Evolutionary conservation across 2,888 invertebrate species (phyloP), one percentile per base, ranked within the genome.

Genomic region (Deilephila elpenor): DNA sequence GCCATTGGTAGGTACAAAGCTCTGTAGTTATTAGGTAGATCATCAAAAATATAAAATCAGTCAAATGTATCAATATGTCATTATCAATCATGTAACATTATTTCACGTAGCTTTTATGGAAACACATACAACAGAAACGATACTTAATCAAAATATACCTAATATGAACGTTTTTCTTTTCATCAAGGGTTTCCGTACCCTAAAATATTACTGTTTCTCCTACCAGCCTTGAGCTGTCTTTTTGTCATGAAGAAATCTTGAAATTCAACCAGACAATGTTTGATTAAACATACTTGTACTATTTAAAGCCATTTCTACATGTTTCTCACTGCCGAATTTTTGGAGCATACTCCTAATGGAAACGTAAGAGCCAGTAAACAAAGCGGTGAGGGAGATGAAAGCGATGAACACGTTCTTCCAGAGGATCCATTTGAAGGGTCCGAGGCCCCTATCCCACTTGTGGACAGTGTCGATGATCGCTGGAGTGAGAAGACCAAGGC

Each of bases 391-490:
- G 1, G 94, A 90, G 0, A 94, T 82, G 8, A 90, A 64, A 5
- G 83, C 84, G 5, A 95, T 90, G 3, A 96, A 75, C 17, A 96
- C 87, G 80, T 98, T 97, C 87, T 98, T 98, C 84, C 95, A 94
- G 0, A 97, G 88, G 72, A 95, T 95, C 97, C 97, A 97, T 70
- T 96, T 95, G 78, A 94, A 94, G 29, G 83, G 83, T 0, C 98
- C 98, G 1, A 97, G 95, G 14, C 95, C 95, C 64, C 95, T 89
- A 75, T 91, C 89, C 96, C 96, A 97, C 76, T 96, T 95, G 78
- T 97, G 96, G 4, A 97, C 95, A 0, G 96, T 97, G 84, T 98
- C 97, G 7, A 97, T 95, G 59, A 97, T 91, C 8, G 97, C 97
- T 29, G 97, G 97, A 8, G 97, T 96, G 71, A 96, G 94, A 51